Conservation (phyloP, 2,888 invertebrate genomes). For the Dilophus febrilis region DNA sequence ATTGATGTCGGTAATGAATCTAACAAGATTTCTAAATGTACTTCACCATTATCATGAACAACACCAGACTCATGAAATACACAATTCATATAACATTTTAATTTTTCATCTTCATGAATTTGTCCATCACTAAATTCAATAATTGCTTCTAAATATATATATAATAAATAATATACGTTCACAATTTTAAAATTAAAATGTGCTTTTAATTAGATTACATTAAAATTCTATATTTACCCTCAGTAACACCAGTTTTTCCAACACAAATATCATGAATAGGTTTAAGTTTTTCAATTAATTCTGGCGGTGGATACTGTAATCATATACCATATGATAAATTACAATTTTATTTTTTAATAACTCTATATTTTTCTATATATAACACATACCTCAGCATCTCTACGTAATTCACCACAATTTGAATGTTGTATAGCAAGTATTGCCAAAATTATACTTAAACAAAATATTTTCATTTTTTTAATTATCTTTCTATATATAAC, state of each 20-base stretch:
- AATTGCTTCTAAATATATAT: conserved; percentile 17
- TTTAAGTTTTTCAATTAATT: conserved; percentile 12
- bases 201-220: too few relatives aligned
- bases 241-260: conserved; percentile 16
- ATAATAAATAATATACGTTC: too few relatives aligned
- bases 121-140: conserved; percentile 20
- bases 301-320: conserved; percentile 17
- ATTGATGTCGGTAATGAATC: conserved; percentile 15
- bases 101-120: conserved; percentile 18
- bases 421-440: too few relatives aligned
- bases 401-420: too few relatives aligned
- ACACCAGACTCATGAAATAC: conserved; percentile 16
- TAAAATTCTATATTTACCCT: conserved; percentile 14
- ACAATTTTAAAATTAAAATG: too few relatives aligned
- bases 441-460: too few relatives aligned
- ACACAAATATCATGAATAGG: conserved; percentile 17
- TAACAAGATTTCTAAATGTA: conserved; percentile 18
- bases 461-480: too few relatives aligned
- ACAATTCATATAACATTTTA: conserved; percentile 23
- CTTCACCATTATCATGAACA: conserved; percentile 17
- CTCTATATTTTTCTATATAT: too few relatives aligned
- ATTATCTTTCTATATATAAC: too few relatives aligned
- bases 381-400: too few relatives aligned
- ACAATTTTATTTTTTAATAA: too few relatives aligned
- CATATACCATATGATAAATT: too few relatives aligned